These are phyloP conservation scores for Chrysomela aeneicollis DNA, from an alignment of 2,888 invertebrate species.

Conservation along the genomic window DNA sequence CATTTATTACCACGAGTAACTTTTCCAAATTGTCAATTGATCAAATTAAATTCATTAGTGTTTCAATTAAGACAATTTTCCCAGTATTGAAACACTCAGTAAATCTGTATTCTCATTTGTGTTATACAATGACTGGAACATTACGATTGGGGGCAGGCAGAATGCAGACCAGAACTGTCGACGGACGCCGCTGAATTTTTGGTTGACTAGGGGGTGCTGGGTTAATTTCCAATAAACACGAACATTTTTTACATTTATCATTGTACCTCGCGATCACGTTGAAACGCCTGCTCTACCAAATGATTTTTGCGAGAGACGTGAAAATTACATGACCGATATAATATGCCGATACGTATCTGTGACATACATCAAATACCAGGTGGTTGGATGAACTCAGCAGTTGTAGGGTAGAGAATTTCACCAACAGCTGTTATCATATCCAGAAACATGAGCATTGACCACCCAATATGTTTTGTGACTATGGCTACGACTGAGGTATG, in stretches of 20 bases:
- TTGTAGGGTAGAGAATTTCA: no score
- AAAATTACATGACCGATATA: not conserved
- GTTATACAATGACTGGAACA: not conserved
- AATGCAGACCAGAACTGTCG: constrained; percentile 2
- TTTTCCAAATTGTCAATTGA: no score
- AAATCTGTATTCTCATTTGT: constrained; percentile 1
- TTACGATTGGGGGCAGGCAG: constrained; percentile 4
- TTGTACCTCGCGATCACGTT: not conserved
- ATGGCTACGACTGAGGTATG: no score
- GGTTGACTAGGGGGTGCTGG: constrained; percentile 53
- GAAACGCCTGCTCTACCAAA: not conserved
- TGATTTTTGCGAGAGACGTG: not conserved
- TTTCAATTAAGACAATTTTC: no score
- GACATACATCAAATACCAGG: not conserved
- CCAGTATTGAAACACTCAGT: no score
- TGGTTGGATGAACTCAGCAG: no score
- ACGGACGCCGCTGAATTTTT: constrained; percentile 34
- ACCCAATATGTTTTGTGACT: no score
- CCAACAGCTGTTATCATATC: no score
- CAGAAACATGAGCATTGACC: no score
- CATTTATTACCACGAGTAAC: no score
- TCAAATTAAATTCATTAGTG: no score
- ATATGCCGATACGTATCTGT: not conserved
- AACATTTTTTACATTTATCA: not conserved
- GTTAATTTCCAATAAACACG: not conserved